Percentiles rank a stretch among this genome's conserved stretches.
Conservation (phyloP, 2,888 invertebrate species). For the Digitonthophagus gazella region DNA sequence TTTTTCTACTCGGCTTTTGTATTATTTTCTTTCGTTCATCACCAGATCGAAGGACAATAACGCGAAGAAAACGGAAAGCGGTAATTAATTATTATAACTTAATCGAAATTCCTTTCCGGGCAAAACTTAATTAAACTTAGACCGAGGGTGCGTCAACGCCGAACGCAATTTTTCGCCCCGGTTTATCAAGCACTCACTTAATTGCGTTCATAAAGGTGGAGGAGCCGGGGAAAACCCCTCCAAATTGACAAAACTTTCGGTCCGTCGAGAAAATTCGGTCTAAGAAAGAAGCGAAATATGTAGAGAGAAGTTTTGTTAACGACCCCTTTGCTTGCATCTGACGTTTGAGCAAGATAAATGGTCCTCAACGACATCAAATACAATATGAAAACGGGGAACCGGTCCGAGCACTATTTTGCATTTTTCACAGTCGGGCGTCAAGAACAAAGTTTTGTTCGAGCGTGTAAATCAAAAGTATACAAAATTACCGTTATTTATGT, state of each 20-base stretch:
- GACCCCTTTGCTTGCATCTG: neutral
- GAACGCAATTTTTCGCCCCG: neutral
- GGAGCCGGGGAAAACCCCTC: neutral
- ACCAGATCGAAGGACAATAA: too few species aligned
- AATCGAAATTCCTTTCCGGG: conserved; percentile 26
- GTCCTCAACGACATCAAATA: neutral
- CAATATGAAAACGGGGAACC: neutral
- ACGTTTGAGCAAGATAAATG: neutral
- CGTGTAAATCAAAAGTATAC: neutral
- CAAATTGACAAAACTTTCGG: neutral
- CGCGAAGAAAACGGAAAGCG: neutral
- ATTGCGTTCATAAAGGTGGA: neutral
- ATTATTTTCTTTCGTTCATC: neutral
- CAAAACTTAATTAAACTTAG: conserved; percentile 11
- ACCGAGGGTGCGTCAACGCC: neutral
- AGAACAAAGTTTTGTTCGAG: neutral
- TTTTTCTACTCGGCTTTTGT: neutral
- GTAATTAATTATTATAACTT: conserved; percentile 26
- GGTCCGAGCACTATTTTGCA: neutral
- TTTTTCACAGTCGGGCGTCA: neutral
- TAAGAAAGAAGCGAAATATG: neutral
- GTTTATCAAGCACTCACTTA: neutral
- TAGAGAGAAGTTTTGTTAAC: neutral
- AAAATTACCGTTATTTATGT: neutral
- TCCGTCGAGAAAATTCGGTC: neutral